A percentile compares a stretch with the other conserved stretches of the same genome.
Conservation (phyloP, 2,797 vertebrate genomes). For the Jordanella pulchra region DNA sequence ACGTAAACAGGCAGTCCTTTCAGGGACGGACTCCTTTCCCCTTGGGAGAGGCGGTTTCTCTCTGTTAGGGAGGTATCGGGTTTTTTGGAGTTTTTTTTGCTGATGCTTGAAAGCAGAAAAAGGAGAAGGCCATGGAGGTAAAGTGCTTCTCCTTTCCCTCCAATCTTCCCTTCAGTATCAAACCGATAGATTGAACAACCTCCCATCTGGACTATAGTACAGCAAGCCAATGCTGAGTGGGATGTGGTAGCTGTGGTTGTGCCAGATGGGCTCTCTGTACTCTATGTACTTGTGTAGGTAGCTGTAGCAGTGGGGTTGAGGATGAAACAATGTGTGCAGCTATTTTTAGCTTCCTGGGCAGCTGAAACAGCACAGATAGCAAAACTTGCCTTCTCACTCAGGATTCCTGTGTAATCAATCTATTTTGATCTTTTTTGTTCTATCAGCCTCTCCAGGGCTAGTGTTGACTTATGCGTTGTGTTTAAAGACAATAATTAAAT, state of each 20-base stretch:
- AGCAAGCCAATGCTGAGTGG: constrained; percentile 1
- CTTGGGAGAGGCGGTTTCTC: constrained; percentile 39
- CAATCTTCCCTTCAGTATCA: constrained; percentile 10
- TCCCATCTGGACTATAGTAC: constrained; percentile 12
- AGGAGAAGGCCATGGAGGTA: constrained; percentile 75
- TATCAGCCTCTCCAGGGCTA: constrained; percentile 26
- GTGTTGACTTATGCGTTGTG: constrained; percentile 27
- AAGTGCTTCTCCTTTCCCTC: constrained; percentile 58
- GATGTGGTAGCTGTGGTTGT: constrained; percentile 19
- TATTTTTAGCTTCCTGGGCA: constrained; percentile 73
- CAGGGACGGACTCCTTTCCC: constrained; percentile 26
- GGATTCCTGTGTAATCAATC: constrained; percentile 37
- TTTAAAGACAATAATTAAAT: constrained; percentile 10
- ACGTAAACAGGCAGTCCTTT: constrained; percentile 42
- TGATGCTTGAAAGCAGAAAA: constrained; percentile 64
- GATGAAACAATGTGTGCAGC: constrained; percentile 24
- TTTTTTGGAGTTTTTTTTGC: constrained; percentile 7
- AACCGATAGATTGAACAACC: constrained; percentile 8
- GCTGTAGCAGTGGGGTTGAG: constrained; percentile 22
- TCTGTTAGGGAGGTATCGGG: constrained; percentile 22
- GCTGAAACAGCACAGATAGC: constrained; percentile 58
- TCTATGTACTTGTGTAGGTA: constrained; percentile 20
- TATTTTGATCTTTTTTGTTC: not conserved
- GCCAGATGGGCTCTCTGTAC: constrained; percentile 19
- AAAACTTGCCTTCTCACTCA: constrained; percentile 29